phyloP scores from a whole-genome alignment of 2,888 invertebrate genomes.

The Lumbricus terrestris region DNA sequence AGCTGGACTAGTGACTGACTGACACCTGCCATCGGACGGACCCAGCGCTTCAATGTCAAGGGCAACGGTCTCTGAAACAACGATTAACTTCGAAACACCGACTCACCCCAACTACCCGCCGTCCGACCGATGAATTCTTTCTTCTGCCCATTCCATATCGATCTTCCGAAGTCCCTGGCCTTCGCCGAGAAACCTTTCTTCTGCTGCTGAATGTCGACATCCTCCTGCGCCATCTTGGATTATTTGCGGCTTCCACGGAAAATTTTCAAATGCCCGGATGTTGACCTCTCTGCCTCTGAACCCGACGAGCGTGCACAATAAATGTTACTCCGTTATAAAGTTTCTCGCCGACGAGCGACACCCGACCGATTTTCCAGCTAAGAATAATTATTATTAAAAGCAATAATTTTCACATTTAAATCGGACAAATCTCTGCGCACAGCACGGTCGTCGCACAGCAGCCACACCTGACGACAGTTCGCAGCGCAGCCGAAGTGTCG shows the following conservation, averaged over 20 bases:
- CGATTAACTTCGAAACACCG: constrained; percentile 8
- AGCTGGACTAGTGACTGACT: not conserved
- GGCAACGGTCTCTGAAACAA: constrained; percentile 3
- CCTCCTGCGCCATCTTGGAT: constrained; percentile 30
- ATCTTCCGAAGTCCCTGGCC: constrained; percentile 21
- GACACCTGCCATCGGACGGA: not conserved
- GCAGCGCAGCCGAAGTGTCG: not conserved
- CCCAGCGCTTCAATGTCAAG: constrained; percentile 18
- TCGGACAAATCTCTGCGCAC: not conserved
- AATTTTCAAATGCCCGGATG: constrained; percentile 13
- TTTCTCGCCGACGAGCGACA: not conserved
- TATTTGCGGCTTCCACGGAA: not conserved
- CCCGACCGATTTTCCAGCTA: not conserved
- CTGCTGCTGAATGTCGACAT: constrained; percentile 20
- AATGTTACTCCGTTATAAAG: constrained; percentile 3
- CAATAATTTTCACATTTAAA: not conserved
- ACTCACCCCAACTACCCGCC: constrained; percentile 32
- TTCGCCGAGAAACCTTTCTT: constrained; percentile 15
- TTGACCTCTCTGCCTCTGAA: constrained; percentile 7
- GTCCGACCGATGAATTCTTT: constrained; percentile 31
- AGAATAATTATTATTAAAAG: not conserved
- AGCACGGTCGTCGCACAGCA: not conserved
- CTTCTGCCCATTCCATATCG: constrained; percentile 30
- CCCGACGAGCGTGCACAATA: not conserved
- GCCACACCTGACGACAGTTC: not conserved